Evolutionary conservation across 1,140 invertebrate genomes (phyloP).

Genomic region (Hycleus cichorii): DNA sequence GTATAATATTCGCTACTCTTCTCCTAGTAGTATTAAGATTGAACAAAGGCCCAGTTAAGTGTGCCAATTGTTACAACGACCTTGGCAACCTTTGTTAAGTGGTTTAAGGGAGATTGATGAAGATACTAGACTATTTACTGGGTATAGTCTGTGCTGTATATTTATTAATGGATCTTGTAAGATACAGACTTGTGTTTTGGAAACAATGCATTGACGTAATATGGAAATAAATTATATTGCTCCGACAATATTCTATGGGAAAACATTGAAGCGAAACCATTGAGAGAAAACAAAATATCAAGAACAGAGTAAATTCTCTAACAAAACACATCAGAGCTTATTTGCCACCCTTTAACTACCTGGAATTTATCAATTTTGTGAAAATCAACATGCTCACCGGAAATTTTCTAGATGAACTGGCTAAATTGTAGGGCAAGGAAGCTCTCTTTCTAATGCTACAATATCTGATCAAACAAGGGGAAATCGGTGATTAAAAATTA

Average conservation of each 20-base stretch:
- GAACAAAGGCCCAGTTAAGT: constrained; percentile 12
- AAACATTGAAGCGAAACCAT: no score
- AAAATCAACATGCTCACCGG: no score
- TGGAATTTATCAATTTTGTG: no score
- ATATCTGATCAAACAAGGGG: no score
- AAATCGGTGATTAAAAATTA: no score
- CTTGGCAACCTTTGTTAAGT: constrained; percentile 19
- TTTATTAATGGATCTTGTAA: constrained; percentile 12
- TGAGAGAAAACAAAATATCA: no score
- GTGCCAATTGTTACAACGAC: constrained; percentile 15
- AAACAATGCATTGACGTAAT: constrained; percentile 14
- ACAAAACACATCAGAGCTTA: no score
- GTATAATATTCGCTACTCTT: background rate
- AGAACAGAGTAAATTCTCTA: no score
- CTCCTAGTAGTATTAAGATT: constrained; percentile 6
- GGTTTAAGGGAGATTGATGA: constrained; percentile 19
- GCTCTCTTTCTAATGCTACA: no score
- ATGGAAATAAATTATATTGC: constrained; percentile 14
- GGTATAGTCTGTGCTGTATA: background rate
- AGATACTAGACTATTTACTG: constrained; percentile 3
- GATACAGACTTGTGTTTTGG: constrained; percentile 7
- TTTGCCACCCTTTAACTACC: no score
- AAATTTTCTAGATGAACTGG: no score
- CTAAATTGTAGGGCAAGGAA: no score
- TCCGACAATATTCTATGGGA: background rate